These are phyloP conservation scores for Fulica atra DNA, from an alignment of 2,113 vertebrate genomes.

Conservation along the genomic window DNA sequence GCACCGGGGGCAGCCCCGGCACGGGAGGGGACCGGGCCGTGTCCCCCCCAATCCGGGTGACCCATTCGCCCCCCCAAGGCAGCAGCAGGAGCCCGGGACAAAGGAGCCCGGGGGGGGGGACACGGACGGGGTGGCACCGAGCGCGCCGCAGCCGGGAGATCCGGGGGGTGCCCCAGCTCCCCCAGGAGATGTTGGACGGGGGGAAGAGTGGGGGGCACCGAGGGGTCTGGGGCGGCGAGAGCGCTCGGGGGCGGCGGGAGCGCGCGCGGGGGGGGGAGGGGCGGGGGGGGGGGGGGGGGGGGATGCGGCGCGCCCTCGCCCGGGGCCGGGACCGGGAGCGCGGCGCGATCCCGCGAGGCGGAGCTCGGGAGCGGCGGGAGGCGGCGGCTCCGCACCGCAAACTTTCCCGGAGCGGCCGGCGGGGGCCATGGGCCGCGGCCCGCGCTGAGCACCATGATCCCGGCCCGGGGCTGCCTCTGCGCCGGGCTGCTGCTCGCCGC, in stretches of 20 bases:
- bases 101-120: not conserved
- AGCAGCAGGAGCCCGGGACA: not conserved
- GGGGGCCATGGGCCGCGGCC: not conserved
- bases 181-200: not conserved
- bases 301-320: not conserved
- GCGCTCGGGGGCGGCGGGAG: not conserved
- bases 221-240: no score
- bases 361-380: slow-evolving; percentile 6
- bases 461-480: not conserved
- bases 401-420: not conserved
- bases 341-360: not conserved
- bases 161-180: no score
- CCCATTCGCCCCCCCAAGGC: not conserved
- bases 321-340: not conserved
- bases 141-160: no score
- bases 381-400: not conserved
- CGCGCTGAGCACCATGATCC: not conserved
- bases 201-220: not conserved
- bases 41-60: not conserved
- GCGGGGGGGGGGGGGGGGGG: not conserved
- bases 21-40: no score
- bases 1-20: not conserved
- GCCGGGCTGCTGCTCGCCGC: not conserved
- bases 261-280: not conserved
- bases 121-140: not conserved